Evolutionary conservation across 2,113 vertebrate genomes (phyloP).

Genomic region (Cyphomyrus discorhynchus): DNA sequence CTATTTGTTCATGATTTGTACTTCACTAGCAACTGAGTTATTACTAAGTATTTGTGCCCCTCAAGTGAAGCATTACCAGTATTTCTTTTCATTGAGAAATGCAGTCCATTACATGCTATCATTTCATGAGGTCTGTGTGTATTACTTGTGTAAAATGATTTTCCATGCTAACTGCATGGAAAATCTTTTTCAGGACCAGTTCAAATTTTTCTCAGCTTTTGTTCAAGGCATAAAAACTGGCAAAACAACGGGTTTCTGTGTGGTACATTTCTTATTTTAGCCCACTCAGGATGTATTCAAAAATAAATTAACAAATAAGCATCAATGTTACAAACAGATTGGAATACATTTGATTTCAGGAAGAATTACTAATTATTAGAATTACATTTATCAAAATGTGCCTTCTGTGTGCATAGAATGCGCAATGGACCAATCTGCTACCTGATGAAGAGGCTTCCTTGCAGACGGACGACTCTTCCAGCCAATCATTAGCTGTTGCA

Average conservation of each 20-base stretch:
- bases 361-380: background rate
- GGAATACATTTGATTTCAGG: background rate
- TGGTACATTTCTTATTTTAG: background rate
- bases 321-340: background rate
- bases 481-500: slow-evolving; percentile 45
- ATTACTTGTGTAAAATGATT: background rate
- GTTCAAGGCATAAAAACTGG: background rate
- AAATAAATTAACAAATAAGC: background rate
- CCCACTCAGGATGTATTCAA: background rate
- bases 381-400: background rate
- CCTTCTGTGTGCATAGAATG: slow-evolving; percentile 43
- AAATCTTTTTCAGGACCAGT: background rate
- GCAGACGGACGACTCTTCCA: slow-evolving; percentile 50
- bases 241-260: background rate
- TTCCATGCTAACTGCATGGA: background rate
- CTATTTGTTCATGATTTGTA: too few species aligned
- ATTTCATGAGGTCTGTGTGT: background rate
- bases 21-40: too few species aligned
- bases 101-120: background rate
- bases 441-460: slow-evolving; percentile 40
- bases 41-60: too few species aligned
- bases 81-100: background rate
- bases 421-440: slow-evolving; percentile 42
- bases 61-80: too few species aligned
- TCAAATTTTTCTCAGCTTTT: background rate